These are phyloP conservation scores for Drosophila sp. DNA, from an alignment of 1,140 invertebrate genomes.

Conservation along the genomic window DNA sequence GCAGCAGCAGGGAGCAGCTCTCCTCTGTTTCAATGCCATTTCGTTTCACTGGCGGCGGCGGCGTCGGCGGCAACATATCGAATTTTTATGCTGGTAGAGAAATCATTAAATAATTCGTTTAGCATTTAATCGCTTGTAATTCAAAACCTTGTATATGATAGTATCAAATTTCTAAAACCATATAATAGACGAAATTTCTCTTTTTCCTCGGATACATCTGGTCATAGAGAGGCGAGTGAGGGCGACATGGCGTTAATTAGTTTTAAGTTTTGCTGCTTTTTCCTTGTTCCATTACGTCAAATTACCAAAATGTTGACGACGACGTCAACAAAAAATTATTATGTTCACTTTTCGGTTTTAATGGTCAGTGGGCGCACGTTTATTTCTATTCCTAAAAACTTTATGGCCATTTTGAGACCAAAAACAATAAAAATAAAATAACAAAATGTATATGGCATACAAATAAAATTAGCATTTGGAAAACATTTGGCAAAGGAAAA, in stretches of 20 bases:
- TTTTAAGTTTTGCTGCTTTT: slow-evolving; percentile 51
- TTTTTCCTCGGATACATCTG: slow-evolving; percentile 50
- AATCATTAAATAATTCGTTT: slow-evolving; percentile 53
- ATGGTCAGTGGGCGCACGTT: slow-evolving; percentile 28
- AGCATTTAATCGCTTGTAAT: slow-evolving; percentile 59
- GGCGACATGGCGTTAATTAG: slow-evolving; percentile 60
- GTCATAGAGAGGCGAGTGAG: slow-evolving; percentile 31
- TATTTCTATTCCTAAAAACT: slow-evolving; percentile 62
- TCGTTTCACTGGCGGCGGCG: slow-evolving; percentile 1
- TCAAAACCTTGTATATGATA: slow-evolving; percentile 48
- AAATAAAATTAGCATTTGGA: slow-evolving; percentile 31
- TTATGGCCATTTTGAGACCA: slow-evolving; percentile 72
- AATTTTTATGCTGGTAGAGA: slow-evolving; percentile 58
- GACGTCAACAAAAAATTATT: slow-evolving; percentile 2
- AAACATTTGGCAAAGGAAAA: not conserved
- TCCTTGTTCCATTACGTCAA: slow-evolving; percentile 43
- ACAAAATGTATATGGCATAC: slow-evolving; percentile 39
- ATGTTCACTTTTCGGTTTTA: slow-evolving; percentile 36
- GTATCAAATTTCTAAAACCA: slow-evolving; percentile 67
- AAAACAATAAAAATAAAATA: slow-evolving; percentile 51
- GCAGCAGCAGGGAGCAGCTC: slow-evolving; percentile 35
- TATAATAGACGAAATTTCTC: slow-evolving; percentile 50
- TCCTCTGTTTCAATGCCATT: slow-evolving; percentile 32
- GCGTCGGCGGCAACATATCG: not conserved
- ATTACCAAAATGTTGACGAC: slow-evolving; percentile 62